phyloP scores from a whole-genome alignment of 2,888 invertebrate genomes.

The Teleogryllus oceanicus region DNA sequence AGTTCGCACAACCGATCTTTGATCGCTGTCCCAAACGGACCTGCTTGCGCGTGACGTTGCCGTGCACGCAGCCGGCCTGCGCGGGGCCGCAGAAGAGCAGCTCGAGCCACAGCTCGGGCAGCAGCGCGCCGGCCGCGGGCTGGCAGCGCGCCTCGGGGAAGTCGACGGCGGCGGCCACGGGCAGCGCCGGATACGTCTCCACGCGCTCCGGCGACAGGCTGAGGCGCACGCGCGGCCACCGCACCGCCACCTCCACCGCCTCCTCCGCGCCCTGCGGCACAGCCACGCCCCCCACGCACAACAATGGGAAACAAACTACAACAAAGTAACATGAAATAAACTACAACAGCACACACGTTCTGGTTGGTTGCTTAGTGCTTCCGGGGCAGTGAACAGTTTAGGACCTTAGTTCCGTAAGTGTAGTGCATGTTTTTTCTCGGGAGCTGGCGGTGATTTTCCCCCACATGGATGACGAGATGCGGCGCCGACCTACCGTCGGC shows the following conservation, averaged over 20 bases:
- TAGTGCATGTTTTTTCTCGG: too few relatives aligned
- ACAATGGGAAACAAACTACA: too few relatives aligned
- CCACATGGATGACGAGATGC: too few relatives aligned
- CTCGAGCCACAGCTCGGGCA: constrained; percentile 72
- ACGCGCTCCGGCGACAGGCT: constrained; percentile 71
- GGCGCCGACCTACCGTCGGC: too few relatives aligned
- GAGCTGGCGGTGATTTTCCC: too few relatives aligned
- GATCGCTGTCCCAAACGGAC: constrained; percentile 41
- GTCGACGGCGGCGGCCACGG: constrained; percentile 69
- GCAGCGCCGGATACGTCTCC: constrained; percentile 73
- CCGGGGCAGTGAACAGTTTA: too few relatives aligned
- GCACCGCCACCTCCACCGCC: constrained; percentile 59
- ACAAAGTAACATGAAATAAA: too few relatives aligned
- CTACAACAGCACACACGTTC: too few relatives aligned
- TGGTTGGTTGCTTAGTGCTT: too few relatives aligned
- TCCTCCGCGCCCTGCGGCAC: constrained; percentile 62
- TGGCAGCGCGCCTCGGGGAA: constrained; percentile 71
- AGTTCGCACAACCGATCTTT: too few relatives aligned
- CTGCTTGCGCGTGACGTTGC: constrained; percentile 51
- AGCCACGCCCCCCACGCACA: constrained; percentile 44
- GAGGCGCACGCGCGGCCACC: constrained; percentile 74
- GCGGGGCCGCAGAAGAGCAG: constrained; percentile 76
- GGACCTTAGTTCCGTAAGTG: too few relatives aligned
- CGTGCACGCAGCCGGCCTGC: constrained; percentile 65
- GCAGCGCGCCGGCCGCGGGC: constrained; percentile 48